Percentiles rank a stretch among this genome's conserved stretches.
phyloP scores from a whole-genome alignment of 2,113 vertebrate genomes.

The Cyanoramphus novaezelandiae region DNA sequence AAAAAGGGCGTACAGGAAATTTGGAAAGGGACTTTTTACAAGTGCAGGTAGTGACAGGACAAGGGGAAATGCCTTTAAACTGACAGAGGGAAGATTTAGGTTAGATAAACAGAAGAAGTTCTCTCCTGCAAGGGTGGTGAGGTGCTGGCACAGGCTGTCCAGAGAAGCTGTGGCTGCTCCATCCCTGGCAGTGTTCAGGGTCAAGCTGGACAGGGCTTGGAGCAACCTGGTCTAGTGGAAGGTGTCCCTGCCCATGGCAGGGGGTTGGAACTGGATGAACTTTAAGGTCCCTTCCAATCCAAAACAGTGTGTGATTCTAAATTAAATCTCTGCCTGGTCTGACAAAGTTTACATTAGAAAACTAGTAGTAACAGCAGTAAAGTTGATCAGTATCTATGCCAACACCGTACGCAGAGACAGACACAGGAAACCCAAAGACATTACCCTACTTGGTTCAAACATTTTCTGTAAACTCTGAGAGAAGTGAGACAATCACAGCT shows the following conservation, averaged over 20 bases:
- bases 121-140: background rate
- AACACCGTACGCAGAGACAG: accelerated
- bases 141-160: background rate
- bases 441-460: background rate
- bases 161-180: background rate
- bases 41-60: background rate
- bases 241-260: background rate
- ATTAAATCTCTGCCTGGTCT: background rate
- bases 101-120: background rate
- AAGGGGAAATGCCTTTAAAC: background rate
- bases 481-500: background rate
- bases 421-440: background rate
- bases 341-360: background rate
- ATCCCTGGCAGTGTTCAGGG: background rate
- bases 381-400: background rate
- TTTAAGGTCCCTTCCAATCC: background rate
- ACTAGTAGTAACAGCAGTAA: background rate
- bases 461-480: background rate
- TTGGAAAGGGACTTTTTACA: background rate
- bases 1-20: background rate
- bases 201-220: background rate
- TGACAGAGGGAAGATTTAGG: background rate
- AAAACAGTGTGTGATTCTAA: background rate
- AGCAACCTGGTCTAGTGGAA: background rate
- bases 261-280: background rate